Conservation (phyloP, 2,888 invertebrate species). For the Rotaria magnacalcarata region DNA sequence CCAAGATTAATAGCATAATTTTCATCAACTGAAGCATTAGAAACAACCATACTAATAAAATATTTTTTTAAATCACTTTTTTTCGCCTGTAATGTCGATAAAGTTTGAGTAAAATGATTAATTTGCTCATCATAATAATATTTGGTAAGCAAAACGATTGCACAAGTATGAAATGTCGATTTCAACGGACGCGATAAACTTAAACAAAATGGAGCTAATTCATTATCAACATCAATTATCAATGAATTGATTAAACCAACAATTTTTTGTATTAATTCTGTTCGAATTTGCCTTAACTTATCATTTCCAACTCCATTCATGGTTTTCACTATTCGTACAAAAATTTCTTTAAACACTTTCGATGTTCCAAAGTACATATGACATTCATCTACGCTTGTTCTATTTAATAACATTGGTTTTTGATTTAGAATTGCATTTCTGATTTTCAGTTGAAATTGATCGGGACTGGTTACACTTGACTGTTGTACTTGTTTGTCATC, state of each 20-base stretch:
- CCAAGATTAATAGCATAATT: background rate
- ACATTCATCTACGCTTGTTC: background rate
- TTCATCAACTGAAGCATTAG: background rate
- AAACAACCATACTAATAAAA: background rate
- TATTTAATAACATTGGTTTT: background rate
- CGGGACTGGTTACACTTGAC: background rate
- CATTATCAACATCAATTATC: background rate
- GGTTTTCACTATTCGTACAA: background rate
- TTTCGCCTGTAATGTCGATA: background rate
- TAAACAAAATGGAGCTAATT: slow-evolving; percentile 13
- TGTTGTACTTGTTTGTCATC: no score
- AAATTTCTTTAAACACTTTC: background rate
- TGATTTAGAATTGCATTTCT: no score
- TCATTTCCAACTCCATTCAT: no score
- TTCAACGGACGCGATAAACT: background rate
- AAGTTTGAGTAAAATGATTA: background rate
- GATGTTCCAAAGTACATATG: background rate
- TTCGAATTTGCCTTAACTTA: background rate
- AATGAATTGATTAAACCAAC: background rate
- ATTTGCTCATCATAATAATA: background rate
- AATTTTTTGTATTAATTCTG: background rate
- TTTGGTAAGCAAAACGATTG: background rate
- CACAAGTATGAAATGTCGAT: slow-evolving; percentile 10
- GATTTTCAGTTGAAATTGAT: background rate
- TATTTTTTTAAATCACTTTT: background rate